Evolutionary conservation across 2,888 invertebrate genomes (phyloP).

Genomic region (Temnothorax ravouxi): DNA sequence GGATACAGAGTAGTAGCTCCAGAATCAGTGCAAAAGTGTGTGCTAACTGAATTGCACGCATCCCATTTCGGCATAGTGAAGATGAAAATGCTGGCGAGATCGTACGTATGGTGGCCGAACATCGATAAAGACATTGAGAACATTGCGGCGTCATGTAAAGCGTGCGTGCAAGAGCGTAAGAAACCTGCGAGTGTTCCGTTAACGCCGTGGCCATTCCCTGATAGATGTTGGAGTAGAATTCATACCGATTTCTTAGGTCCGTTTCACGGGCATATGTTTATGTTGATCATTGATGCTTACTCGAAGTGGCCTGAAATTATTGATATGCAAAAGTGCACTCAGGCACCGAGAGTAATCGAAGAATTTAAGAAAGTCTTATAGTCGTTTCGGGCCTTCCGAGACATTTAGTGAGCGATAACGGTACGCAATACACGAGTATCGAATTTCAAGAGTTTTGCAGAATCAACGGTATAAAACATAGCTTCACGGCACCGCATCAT

Average conservation of each 20-base stretch:
- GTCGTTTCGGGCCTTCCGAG: constrained; percentile 22
- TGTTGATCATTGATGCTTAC: constrained; percentile 54
- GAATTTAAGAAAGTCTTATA: constrained; percentile 29
- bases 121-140: constrained; percentile 51
- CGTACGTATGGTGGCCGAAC: constrained; percentile 55
- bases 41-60: too few species aligned
- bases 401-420: background rate
- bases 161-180: constrained; percentile 17
- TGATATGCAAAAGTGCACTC: background rate
- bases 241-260: constrained; percentile 49
- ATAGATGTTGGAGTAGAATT: constrained; percentile 18
- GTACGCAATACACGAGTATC: background rate
- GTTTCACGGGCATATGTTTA: constrained; percentile 51
- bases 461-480: background rate
- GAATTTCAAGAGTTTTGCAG: background rate
- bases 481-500: background rate
- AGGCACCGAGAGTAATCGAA: background rate
- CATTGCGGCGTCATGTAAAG: constrained; percentile 2
- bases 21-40: too few species aligned
- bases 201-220: constrained; percentile 41
- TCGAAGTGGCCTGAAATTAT: constrained; percentile 56
- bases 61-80: constrained; percentile 49
- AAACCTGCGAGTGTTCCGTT: constrained; percentile 35
- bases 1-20: too few species aligned
- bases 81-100: constrained; percentile 54